A percentile compares a stretch with the other conserved stretches of the same genome.
Conservation (phyloP, 2,888 invertebrate species). For the Crepidodera aurea region DNA sequence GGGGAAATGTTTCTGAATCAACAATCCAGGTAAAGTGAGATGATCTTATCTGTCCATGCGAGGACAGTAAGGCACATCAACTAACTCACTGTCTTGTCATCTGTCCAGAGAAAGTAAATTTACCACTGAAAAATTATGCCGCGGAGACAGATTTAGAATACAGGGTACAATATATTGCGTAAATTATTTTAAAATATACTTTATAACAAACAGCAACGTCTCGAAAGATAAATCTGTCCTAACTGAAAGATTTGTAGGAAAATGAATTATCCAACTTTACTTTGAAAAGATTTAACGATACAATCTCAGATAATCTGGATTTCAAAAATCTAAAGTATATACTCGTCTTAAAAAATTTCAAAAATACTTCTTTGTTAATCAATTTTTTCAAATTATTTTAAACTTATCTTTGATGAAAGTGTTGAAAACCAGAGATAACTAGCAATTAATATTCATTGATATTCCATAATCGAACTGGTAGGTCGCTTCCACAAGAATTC, state of each 20-base stretch:
- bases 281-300: too few species aligned
- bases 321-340: too few species aligned
- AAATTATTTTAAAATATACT: too few species aligned
- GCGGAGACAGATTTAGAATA: background rate
- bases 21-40: conserved; percentile 24
- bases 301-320: too few species aligned
- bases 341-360: too few species aligned
- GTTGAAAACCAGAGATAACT: background rate
- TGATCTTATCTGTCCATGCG: conserved; percentile 19
- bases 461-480: conserved; percentile 16
- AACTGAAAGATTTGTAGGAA: too few species aligned
- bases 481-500: conserved; percentile 13
- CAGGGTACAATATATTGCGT: background rate
- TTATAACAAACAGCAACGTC: too few species aligned
- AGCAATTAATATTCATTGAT: conserved; percentile 28
- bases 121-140: conserved; percentile 6
- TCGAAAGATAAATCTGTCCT: too few species aligned
- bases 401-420: too few species aligned
- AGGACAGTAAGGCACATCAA: conserved; percentile 25
- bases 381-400: too few species aligned
- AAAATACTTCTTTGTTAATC: too few species aligned
- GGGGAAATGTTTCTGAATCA: conserved; percentile 18
- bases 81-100: conserved; percentile 24
- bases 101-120: conserved; percentile 15
- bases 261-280: too few species aligned